Conservation (phyloP, 2,797 vertebrate species). For the Hemibagrus guttatus region DNA sequence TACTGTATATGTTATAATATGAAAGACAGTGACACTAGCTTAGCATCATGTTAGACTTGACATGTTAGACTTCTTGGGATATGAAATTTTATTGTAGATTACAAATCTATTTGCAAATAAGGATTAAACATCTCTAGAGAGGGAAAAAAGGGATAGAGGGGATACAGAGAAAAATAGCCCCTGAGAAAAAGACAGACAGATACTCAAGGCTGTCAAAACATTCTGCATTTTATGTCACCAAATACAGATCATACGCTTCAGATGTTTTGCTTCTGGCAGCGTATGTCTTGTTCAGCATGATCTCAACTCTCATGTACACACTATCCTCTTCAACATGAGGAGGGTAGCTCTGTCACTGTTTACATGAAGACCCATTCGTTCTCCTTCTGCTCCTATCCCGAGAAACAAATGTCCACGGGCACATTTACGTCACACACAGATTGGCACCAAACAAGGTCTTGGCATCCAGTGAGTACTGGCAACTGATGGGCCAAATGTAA, state of each 20-base stretch:
- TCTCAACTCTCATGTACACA: slow-evolving; percentile 14
- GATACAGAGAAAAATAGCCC: neutral
- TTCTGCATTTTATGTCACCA: slow-evolving; percentile 29
- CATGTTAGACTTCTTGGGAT: no score
- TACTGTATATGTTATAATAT: neutral
- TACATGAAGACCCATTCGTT: slow-evolving; percentile 37
- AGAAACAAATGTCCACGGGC: slow-evolving; percentile 46
- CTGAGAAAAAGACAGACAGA: neutral
- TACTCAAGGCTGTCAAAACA: slow-evolving; percentile 12
- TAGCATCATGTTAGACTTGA: neutral
- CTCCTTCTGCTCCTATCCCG: slow-evolving; percentile 30
- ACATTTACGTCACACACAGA: slow-evolving; percentile 52
- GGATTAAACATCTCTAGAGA: slow-evolving; percentile 9
- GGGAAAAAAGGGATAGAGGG: neutral
- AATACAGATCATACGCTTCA: slow-evolving; percentile 25
- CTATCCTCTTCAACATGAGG: slow-evolving; percentile 6
- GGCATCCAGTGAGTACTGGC: slow-evolving; percentile 49
- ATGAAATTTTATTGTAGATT: neutral
- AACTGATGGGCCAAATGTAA: slow-evolving; percentile 56
- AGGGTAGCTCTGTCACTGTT: slow-evolving; percentile 27
- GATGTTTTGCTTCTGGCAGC: slow-evolving; percentile 26
- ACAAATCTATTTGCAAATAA: neutral
- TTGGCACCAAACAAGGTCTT: slow-evolving; percentile 47
- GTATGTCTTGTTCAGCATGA: slow-evolving; percentile 27
- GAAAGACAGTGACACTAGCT: neutral